phyloP scores from a whole-genome alignment of 2,797 vertebrate genomes.

The Myoxocephalus aenaeus region DNA sequence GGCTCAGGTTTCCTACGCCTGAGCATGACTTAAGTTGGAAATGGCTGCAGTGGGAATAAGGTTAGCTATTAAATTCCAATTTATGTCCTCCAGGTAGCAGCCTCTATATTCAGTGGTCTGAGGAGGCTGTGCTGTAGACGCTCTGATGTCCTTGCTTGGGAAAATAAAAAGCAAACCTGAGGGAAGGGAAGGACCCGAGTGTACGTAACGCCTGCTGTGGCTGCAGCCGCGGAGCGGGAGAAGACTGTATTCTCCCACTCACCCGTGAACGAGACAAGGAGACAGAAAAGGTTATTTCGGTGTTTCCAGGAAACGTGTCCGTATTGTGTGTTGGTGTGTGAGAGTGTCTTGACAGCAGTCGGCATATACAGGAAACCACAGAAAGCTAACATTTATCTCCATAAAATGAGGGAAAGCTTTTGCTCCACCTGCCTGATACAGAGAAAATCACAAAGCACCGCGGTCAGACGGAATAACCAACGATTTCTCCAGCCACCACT shows the following conservation, averaged over 20 bases:
- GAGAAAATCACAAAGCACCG: slow-evolving; percentile 73
- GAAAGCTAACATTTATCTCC: slow-evolving; percentile 83
- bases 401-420: slow-evolving; percentile 73
- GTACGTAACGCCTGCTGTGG: slow-evolving; percentile 24
- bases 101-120: slow-evolving; percentile 31
- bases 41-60: slow-evolving; percentile 65
- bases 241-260: slow-evolving; percentile 62
- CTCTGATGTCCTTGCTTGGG: slow-evolving; percentile 28
- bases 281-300: slow-evolving; percentile 57
- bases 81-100: slow-evolving; percentile 61
- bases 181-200: slow-evolving; percentile 17
- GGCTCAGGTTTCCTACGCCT: slow-evolving; percentile 47
- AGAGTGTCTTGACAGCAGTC: slow-evolving; percentile 57
- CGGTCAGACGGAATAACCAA: slow-evolving; percentile 71
- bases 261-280: slow-evolving; percentile 56
- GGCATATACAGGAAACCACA: slow-evolving; percentile 76
- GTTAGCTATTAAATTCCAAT: slow-evolving; percentile 59
- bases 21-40: slow-evolving; percentile 60
- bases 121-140: slow-evolving; percentile 32
- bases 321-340: slow-evolving; percentile 29
- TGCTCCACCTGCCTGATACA: slow-evolving; percentile 73
- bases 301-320: slow-evolving; percentile 70
- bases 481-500: slow-evolving; percentile 71
- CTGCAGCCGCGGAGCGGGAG: slow-evolving; percentile 24
- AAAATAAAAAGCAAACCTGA: slow-evolving; percentile 39